phyloP scores from a whole-genome alignment of 2,797 vertebrate species.

The Picus viridis region DNA sequence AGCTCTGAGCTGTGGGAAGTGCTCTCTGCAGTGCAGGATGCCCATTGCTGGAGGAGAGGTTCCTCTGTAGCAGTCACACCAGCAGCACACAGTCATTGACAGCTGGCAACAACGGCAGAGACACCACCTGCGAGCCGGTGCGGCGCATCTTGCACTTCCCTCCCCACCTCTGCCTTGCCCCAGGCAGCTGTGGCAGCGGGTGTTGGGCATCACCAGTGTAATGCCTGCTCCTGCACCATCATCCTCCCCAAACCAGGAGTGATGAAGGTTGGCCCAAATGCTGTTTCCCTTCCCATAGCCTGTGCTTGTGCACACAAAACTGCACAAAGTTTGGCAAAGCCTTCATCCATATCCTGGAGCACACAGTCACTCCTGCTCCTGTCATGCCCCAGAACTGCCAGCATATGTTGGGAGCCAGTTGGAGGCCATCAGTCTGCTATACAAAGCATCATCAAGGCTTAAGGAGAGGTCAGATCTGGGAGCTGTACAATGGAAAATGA shows the following conservation, averaged over 20 bases:
- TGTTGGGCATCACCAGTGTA: background rate
- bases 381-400: background rate
- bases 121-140: background rate
- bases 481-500: background rate
- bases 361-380: background rate
- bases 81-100: fast-evolving
- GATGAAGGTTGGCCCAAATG: fast-evolving
- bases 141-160: background rate
- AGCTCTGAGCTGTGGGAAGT: background rate
- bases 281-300: background rate
- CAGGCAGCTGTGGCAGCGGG: constrained; percentile 34
- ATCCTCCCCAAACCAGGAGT: background rate
- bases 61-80: background rate
- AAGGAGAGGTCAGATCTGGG: background rate
- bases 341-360: background rate
- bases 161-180: background rate
- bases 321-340: background rate
- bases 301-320: background rate
- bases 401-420: fast-evolving
- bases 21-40: fast-evolving
- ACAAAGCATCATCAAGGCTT: background rate
- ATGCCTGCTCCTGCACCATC: background rate
- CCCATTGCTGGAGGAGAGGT: background rate
- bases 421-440: background rate
- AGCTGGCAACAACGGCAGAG: background rate